Evolutionary conservation across 2,113 vertebrate species (phyloP), one percentile per base, ranked within the genome.

Genomic region (Laticauda colubrina): DNA sequence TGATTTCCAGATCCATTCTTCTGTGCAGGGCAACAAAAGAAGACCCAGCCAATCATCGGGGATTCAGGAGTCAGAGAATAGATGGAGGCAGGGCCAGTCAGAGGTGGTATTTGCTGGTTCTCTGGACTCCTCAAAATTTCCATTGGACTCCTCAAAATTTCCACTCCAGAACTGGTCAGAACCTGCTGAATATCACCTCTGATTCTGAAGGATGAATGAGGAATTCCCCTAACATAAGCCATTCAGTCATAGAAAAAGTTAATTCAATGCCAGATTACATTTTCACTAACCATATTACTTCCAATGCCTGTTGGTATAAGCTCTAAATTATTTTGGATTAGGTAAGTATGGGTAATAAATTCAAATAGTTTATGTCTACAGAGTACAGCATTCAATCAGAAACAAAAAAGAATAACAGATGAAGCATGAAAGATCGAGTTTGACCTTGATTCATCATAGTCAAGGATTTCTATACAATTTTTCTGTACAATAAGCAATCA

Each of bases 361-460:
- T 87, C 59, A 64, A 89, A 94, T 75, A 90, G 91, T 75, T 93
- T 45, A 57, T 89, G 64, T 15, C 88, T 90, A 54, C 54, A 91
- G 61, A 95, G 88, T 55, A 54, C 26, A 91, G n/a, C 64, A 88
- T 92, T 85, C 81, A 95, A 54, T 51, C 0, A 0, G 34, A 69
- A 0, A 94, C 91, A 95, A 54, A 15, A 51, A 24, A 0, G 0
- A 92, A 88, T 39, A 85, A 87, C 59, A 95, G 93, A 91, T 20
- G 92, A 93, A 61, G 89, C 86, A 93, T 89, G 88, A 96, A 95
- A 95, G 88, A 93, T 59, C 39, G 0, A 0, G 64, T 0, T 94
- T 93, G 91, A 95, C 94, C 95, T 96, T 94, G 93, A 64, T 86
- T 75, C 23, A 39, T 92, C 90, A 92, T 43, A 94, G n/a, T 39